Evolutionary conservation across 2,888 invertebrate genomes (phyloP), one percentile per base, ranked within the genome.

Genomic region (Drosophila ustulata): DNA sequence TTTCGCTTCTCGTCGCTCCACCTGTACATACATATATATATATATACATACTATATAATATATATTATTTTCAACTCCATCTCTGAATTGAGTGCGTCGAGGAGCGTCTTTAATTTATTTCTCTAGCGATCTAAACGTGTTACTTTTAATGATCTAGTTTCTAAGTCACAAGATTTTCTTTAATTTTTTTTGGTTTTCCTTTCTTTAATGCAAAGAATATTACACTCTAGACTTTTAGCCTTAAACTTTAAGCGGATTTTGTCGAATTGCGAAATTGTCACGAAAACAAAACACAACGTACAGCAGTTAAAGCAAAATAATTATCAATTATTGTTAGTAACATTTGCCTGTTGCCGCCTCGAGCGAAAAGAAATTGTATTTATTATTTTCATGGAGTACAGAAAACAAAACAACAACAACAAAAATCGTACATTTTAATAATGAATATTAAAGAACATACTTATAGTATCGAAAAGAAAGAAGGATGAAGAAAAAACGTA

Each of bases 81-180:
- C 13, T 26, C 52, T 43, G 45, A 45, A 13, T 39, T 9, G 52
- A 13, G 26, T 52, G 52, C 49, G 23, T 58, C 28, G 37, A 37
- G 37, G 37, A 51, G 26, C 53, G 11, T 67, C 63, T 71, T 66
- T 83, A 69, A 85, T 83, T 85, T 85, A 85, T 83, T 83, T 83
- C 67, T 85, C 59, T 85, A 82, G 83, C 58, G 45, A 73, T 80
- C 58, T 75, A 78, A 55, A 63, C 56, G 34, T 64, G 56, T 78
- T 78, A 71, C 47, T 66, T 59, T 59, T 78, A 78, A 78, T 63
- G 45, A 18, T 3, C 39, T 68, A 75, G 64, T 43, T 77, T 76
- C 43, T 28, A 63, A 70, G 53, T 75, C 59, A 7, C n/a, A 30
- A 59, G 49, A 70, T 71, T 71, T 57, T 52, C 49, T 63, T 68